A percentile compares a stretch with the other conserved stretches of the same genome.
Evolutionary conservation across 2,113 vertebrate genomes (phyloP).

Genomic region (Pimephales promelas): DNA sequence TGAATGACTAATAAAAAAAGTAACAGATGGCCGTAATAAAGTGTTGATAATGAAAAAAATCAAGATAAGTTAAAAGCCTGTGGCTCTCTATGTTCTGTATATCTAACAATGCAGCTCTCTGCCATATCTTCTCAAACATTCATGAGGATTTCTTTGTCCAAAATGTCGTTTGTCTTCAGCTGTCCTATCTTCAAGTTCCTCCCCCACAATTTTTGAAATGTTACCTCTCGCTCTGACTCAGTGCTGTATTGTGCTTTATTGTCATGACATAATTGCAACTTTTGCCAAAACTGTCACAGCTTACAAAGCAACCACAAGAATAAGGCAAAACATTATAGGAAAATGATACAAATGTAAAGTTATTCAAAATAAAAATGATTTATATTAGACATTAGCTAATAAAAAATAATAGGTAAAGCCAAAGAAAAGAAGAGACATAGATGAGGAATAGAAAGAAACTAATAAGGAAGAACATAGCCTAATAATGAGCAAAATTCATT

Average conservation of each 20-base stretch:
- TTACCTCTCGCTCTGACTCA: neutral
- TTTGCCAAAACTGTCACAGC: neutral
- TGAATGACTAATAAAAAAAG: conserved; percentile 32
- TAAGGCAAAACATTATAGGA: neutral
- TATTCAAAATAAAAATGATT: neutral
- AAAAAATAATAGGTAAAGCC: neutral
- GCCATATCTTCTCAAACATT: conserved; percentile 51
- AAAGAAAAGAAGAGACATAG: neutral
- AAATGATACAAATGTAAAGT: neutral
- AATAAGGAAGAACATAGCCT: neutral
- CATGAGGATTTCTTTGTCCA: conserved; percentile 33
- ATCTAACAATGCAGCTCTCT: conserved; percentile 42
- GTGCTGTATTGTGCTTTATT: neutral
- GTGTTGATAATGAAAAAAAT: neutral
- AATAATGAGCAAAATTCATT: neutral
- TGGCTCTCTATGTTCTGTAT: conserved; percentile 34
- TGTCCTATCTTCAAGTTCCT: neutral
- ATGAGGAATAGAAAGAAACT: neutral
- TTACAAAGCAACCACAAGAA: neutral
- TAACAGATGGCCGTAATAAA: conserved; percentile 32
- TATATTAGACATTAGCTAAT: neutral
- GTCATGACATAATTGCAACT: neutral
- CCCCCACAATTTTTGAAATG: neutral
- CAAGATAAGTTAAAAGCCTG: neutral
- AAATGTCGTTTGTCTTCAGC: conserved; percentile 10